Percentiles rank a stretch among this genome's conserved stretches.
Conservation (phyloP, 2,888 invertebrate genomes). For the Cheilosia impressa region DNA sequence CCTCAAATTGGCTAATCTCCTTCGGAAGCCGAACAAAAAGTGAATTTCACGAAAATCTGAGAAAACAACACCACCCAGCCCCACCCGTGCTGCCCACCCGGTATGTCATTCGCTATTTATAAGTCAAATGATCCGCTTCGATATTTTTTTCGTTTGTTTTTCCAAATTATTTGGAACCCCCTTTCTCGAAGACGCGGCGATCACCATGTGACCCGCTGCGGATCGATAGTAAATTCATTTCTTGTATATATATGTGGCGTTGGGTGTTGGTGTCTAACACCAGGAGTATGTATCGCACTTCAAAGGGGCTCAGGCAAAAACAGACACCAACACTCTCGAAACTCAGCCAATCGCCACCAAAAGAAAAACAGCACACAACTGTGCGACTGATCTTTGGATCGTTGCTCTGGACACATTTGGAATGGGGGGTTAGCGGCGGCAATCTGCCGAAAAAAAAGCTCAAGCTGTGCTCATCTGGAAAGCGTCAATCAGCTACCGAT, state of each 20-base stretch:
- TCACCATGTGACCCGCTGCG: slow-evolving; percentile 66
- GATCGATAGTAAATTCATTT: slow-evolving; percentile 72
- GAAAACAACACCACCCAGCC: slow-evolving; percentile 51
- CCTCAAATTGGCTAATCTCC: slow-evolving; percentile 59
- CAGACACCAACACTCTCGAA: background rate
- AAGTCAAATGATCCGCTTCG: slow-evolving; percentile 63
- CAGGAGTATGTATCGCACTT: slow-evolving; percentile 70
- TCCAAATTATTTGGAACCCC: slow-evolving; percentile 1
- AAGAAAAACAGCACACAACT: slow-evolving; percentile 62
- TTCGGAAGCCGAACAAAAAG: background rate
- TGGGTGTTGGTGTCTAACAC: slow-evolving; percentile 16
- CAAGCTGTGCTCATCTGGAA: slow-evolving; percentile 75
- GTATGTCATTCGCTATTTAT: slow-evolving; percentile 75
- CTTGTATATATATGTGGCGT: slow-evolving; percentile 41
- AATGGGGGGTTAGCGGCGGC: background rate
- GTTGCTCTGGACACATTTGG: background rate
- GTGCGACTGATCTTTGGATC: slow-evolving; percentile 44
- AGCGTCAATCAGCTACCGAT: slow-evolving; percentile 75
- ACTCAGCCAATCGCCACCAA: slow-evolving; percentile 48
- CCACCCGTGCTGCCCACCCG: slow-evolving; percentile 59
- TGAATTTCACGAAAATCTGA: slow-evolving; percentile 43
- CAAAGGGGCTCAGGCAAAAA: slow-evolving; percentile 52
- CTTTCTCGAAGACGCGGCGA: slow-evolving; percentile 18
- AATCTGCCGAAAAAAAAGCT: slow-evolving; percentile 65
- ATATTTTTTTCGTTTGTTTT: background rate